These are phyloP conservation scores for Philereme vetulata DNA, from an alignment of 2,888 invertebrate genomes.

Conservation along the genomic window DNA sequence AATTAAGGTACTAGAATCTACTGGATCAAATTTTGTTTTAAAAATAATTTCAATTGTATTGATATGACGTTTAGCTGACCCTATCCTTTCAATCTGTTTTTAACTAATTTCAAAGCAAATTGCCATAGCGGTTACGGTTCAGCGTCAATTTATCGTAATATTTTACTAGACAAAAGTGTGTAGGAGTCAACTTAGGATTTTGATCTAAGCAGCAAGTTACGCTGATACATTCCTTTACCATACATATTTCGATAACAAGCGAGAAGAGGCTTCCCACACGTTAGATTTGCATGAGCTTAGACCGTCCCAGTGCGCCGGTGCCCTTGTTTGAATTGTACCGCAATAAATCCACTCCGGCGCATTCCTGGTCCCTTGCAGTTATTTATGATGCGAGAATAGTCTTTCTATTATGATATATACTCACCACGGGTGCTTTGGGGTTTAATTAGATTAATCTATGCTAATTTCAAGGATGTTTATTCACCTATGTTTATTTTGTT, in stretches of 20 bases:
- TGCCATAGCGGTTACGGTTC: too few species aligned
- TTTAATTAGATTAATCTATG: slow-evolving; percentile 54
- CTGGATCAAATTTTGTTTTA: too few species aligned
- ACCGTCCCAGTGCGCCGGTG: slow-evolving; percentile 61
- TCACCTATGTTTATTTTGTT: background rate
- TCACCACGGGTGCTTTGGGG: slow-evolving; percentile 54
- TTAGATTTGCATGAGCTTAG: slow-evolving; percentile 12
- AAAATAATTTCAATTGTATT: too few species aligned
- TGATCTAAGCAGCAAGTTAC: too few species aligned
- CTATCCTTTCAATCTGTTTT: too few species aligned
- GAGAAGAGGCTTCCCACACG: slow-evolving; percentile 4
- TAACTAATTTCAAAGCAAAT: too few species aligned
- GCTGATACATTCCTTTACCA: background rate
- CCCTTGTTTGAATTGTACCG: slow-evolving; percentile 66
- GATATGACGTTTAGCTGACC: too few species aligned
- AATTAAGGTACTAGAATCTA: too few species aligned
- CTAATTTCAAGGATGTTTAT: slow-evolving; percentile 23
- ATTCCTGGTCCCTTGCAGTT: slow-evolving; percentile 66
- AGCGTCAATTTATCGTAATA: too few species aligned
- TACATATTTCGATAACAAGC: slow-evolving; percentile 8
- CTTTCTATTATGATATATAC: slow-evolving; percentile 59
- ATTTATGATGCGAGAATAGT: slow-evolving; percentile 67
- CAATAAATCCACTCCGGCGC: slow-evolving; percentile 67
- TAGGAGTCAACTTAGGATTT: too few species aligned
- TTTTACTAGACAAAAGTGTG: too few species aligned